Evolutionary conservation across 2,888 invertebrate species (phyloP).

Genomic region (Hipparchia semele): DNA sequence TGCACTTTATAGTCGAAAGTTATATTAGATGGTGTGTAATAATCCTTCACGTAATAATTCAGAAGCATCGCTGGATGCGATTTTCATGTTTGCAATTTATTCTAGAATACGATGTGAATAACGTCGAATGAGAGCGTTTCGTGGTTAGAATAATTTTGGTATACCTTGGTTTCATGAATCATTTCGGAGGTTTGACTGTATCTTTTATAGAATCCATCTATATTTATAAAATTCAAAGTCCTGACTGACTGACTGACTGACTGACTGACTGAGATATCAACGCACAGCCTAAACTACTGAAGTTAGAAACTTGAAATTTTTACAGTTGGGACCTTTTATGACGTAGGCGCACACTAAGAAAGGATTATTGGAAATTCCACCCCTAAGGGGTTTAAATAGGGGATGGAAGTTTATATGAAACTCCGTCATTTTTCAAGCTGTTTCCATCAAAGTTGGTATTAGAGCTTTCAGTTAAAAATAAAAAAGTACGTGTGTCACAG

Average conservation of each 20-base stretch:
- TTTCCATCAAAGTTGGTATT: too few species aligned
- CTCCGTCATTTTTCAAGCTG: too few species aligned
- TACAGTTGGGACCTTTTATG: too few species aligned
- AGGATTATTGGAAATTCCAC: too few species aligned
- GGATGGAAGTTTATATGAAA: too few species aligned
- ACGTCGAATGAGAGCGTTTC: neutral
- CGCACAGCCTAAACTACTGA: too few species aligned
- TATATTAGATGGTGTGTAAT: neutral
- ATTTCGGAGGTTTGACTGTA: neutral
- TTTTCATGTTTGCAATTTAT: slow-evolving; percentile 15
- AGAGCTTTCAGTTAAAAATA: too few species aligned
- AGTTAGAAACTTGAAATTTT: too few species aligned
- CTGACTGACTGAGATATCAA: too few species aligned
- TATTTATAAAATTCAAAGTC: neutral
- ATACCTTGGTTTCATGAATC: neutral
- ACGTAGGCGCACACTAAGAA: too few species aligned
- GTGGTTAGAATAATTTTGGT: neutral
- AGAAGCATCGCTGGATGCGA: neutral
- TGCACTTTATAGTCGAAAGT: neutral
- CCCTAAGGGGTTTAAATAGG: too few species aligned
- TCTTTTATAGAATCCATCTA: neutral
- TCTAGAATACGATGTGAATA: neutral
- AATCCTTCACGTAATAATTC: neutral
- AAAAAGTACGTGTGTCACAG: too few species aligned
- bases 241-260: neutral